Evolutionary conservation across 2,888 invertebrate species (phyloP).

Genomic region (Tipula vernalis): DNA sequence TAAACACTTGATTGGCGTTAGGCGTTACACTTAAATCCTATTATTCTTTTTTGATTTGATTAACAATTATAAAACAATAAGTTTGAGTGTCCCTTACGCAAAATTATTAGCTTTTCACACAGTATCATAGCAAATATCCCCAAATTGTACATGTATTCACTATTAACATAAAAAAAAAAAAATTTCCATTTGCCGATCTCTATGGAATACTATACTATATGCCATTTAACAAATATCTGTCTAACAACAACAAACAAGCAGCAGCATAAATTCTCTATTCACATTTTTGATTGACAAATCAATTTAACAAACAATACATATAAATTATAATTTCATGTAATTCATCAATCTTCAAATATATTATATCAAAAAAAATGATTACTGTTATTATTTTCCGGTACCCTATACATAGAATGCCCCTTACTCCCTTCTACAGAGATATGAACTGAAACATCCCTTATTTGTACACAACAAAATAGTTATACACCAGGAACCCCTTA

Average conservation of each 20-base stretch:
- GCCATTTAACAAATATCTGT: background rate
- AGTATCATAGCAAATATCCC: background rate
- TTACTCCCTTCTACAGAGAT: background rate
- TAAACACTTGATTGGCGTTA: background rate
- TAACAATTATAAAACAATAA: background rate
- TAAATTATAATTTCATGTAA: slow-evolving; percentile 4
- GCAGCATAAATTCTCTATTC: background rate
- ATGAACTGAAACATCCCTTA: background rate
- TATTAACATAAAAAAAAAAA: background rate
- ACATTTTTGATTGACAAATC: background rate
- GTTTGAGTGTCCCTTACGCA: background rate
- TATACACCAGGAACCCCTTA: slow-evolving; percentile 4
- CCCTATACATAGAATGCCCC: background rate
- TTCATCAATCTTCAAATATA: slow-evolving; percentile 4
- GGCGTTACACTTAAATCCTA: background rate
- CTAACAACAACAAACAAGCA: background rate
- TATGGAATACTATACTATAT: background rate
- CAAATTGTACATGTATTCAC: background rate
- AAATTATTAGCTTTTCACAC: background rate
- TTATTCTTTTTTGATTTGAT: background rate
- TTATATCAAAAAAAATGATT: background rate
- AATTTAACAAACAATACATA: background rate
- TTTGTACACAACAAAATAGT: background rate
- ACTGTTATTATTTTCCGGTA: background rate
- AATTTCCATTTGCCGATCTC: background rate